phyloP scores from a whole-genome alignment of 2,797 vertebrate species.

The Pangasius djambal region DNA sequence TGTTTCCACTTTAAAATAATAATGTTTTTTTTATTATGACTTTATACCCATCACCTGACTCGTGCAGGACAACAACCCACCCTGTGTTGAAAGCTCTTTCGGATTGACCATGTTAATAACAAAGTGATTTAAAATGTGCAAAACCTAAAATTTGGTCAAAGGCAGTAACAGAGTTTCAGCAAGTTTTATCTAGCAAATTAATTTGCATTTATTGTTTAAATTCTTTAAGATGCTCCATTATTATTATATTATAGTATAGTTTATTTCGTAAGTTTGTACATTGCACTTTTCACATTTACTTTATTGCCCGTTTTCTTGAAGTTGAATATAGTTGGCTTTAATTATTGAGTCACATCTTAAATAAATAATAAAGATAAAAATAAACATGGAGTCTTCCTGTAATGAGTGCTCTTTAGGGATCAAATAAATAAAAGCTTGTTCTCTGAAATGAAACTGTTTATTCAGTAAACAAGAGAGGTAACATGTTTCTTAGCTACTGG shows the following conservation, averaged over 20 bases:
- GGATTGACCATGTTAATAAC: neutral
- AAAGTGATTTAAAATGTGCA: neutral
- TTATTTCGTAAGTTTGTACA: neutral
- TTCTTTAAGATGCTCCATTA: neutral
- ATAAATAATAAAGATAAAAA: neutral
- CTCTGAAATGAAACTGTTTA: neutral
- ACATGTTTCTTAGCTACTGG: neutral
- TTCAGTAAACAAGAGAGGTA: neutral
- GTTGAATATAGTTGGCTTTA: neutral
- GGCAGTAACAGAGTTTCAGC: neutral
- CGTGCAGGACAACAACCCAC: neutral
- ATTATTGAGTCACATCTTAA: neutral
- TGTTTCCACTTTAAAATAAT: too few relatives aligned
- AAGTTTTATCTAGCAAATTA: neutral
- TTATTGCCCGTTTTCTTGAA: neutral
- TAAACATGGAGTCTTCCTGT: neutral
- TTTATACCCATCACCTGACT: neutral
- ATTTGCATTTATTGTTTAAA: neutral
- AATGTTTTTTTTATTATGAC: neutral
- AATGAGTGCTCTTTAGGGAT: neutral
- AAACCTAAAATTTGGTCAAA: neutral
- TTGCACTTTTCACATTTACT: neutral
- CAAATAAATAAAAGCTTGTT: neutral
- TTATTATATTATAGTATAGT: neutral
- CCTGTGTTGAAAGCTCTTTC: neutral